Percentiles rank a stretch among this genome's conserved stretches.
Evolutionary conservation across 2,797 vertebrate species (phyloP).

Genomic region (Mus minutoides): DNA sequence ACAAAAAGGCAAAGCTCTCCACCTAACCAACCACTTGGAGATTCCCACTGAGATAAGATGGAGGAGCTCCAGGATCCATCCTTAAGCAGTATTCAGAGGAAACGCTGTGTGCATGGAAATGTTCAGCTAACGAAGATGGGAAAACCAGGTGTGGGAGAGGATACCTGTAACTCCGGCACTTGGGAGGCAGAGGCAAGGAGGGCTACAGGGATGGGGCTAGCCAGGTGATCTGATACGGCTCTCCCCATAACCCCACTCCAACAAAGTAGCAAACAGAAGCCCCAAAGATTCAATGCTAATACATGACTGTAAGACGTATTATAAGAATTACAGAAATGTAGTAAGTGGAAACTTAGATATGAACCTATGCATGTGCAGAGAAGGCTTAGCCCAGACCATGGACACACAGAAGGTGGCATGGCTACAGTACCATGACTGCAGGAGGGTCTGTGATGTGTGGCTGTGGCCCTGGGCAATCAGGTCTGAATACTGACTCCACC

Average conservation of each 20-base stretch:
- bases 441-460: accelerated
- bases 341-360: neutral
- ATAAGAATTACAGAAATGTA: neutral
- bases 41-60: neutral
- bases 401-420: neutral
- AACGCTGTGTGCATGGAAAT: neutral
- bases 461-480: no score
- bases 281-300: neutral
- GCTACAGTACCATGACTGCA: neutral
- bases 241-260: neutral
- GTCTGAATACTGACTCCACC: neutral
- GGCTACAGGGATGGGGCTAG: neutral
- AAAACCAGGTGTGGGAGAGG: neutral
- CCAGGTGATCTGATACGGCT: no score
- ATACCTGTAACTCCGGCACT: neutral
- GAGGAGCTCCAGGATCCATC: neutral
- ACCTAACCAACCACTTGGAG: neutral
- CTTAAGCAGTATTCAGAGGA: neutral
- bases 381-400: neutral
- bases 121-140: neutral
- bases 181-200: neutral
- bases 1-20: neutral
- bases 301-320: neutral
- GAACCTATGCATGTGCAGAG: neutral
- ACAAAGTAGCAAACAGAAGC: neutral